Conservation (phyloP, 2,888 invertebrate species). For the Sialis lutaria region DNA sequence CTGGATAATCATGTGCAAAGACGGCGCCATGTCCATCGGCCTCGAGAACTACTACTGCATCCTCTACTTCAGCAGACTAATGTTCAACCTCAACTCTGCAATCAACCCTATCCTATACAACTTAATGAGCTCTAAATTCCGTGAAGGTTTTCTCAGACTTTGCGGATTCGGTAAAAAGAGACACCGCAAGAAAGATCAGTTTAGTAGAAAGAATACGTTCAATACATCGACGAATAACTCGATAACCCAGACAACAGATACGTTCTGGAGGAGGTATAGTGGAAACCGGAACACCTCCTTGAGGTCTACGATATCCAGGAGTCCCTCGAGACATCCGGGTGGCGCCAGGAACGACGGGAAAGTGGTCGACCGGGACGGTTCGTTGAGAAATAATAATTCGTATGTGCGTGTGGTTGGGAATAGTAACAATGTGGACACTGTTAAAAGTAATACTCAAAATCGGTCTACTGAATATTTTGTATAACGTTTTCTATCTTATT, state of each 20-base stretch:
- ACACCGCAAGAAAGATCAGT: conserved; percentile 18
- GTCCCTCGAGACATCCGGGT: too few species aligned
- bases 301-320: conserved; percentile 6
- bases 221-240: conserved; percentile 43
- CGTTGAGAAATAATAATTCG: too few species aligned
- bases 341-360: too few species aligned
- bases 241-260: conserved; percentile 39
- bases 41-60: conserved; percentile 68
- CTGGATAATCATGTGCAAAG: conserved; percentile 67
- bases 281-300: conserved; percentile 23
- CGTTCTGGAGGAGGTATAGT: conserved; percentile 44
- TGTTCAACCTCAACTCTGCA: conserved; percentile 80
- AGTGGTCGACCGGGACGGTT: too few species aligned
- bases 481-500: too few species aligned
- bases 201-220: conserved; percentile 47
- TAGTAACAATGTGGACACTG: too few species aligned
- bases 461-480: too few species aligned
- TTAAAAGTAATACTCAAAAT: too few species aligned
- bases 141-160: conserved; percentile 58
- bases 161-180: conserved; percentile 26
- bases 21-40: conserved; percentile 42
- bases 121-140: conserved; percentile 81
- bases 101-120: conserved; percentile 85
- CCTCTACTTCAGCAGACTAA: conserved; percentile 69
- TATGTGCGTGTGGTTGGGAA: too few species aligned